phyloP scores from a whole-genome alignment of 2,888 invertebrate species.

The Parthenolecanium corni region DNA sequence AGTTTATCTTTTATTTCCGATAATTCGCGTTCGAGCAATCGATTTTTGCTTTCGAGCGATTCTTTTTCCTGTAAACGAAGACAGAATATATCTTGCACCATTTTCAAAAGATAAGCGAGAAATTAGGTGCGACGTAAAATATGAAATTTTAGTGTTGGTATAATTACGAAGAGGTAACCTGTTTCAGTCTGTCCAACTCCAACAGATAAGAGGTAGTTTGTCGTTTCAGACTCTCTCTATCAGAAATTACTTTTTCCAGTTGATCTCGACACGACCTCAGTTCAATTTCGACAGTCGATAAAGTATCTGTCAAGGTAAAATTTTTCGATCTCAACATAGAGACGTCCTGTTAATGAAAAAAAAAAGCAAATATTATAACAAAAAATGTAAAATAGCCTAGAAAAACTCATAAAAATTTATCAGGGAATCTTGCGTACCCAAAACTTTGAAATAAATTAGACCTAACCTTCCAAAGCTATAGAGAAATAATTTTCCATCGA shows the following conservation, averaged over 20 bases:
- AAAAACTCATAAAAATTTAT: background rate
- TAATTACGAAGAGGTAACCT: conserved; percentile 37
- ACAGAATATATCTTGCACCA: too few relatives aligned
- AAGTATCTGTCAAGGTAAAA: conserved; percentile 42
- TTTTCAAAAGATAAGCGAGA: too few relatives aligned
- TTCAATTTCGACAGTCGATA: conserved; percentile 53
- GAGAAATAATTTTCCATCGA: background rate
- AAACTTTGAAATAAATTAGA: background rate
- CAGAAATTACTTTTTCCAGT: conserved; percentile 51
- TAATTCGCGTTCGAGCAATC: conserved; percentile 61
- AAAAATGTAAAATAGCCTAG: background rate
- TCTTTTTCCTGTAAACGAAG: conserved; percentile 55
- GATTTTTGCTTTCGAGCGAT: conserved; percentile 56
- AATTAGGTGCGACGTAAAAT: too few relatives aligned
- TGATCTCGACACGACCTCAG: conserved; percentile 54
- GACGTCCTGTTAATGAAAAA: conserved; percentile 8
- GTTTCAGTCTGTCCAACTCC: conserved; percentile 59
- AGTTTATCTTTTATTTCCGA: conserved; percentile 56
- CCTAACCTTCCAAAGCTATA: too few relatives aligned
- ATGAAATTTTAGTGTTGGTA: background rate
- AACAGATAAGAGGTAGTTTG: conserved; percentile 59
- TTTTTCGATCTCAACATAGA: conserved; percentile 11
- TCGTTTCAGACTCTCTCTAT: conserved; percentile 62
- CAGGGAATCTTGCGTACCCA: background rate
- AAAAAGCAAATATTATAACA: background rate